Evolutionary conservation across 2,797 vertebrate genomes (phyloP).

Genomic region (Kryptopterus vitreolus): DNA sequence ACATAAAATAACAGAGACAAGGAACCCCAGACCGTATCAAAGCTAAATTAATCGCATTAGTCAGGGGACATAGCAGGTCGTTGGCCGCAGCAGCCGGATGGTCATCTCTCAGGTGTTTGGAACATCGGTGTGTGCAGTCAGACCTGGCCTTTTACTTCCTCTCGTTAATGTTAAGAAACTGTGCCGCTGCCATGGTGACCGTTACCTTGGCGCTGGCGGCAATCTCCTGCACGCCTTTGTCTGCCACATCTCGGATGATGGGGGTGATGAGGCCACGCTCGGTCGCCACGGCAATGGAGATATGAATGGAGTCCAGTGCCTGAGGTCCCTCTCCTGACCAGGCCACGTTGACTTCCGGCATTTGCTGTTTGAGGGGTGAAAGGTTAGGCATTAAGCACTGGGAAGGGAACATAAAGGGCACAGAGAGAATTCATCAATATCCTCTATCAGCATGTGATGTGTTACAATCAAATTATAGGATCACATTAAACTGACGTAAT

Average conservation of each 20-base stretch:
- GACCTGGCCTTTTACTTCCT: conserved; percentile 20
- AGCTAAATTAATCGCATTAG: conserved; percentile 17
- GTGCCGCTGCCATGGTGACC: conserved; percentile 34
- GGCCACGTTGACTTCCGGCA: conserved; percentile 90
- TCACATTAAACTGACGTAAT: not conserved
- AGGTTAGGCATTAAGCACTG: conserved; percentile 14
- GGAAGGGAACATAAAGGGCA: not conserved
- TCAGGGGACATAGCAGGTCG: not conserved
- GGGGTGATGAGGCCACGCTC: conserved; percentile 92
- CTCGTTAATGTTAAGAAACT: conserved; percentile 20
- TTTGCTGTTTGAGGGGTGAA: conserved; percentile 74
- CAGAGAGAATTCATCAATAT: not conserved
- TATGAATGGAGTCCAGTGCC: conserved; percentile 84
- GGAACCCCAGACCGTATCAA: not conserved
- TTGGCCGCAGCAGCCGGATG: conserved; percentile 1
- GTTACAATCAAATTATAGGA: not conserved
- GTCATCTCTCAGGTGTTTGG: conserved; percentile 17
- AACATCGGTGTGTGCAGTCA: conserved; percentile 20
- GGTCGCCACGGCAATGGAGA: conserved; percentile 91
- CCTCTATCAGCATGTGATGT: not conserved
- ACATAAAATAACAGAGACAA: not conserved
- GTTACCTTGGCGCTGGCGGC: conserved; percentile 85
- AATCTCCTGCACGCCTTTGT: conserved; percentile 90
- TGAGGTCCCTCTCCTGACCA: conserved; percentile 85
- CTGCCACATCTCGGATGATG: conserved; percentile 86